These are phyloP conservation scores for Epinephelus awoara DNA, from an alignment of 2,797 vertebrate species.

Conservation along the genomic window DNA sequence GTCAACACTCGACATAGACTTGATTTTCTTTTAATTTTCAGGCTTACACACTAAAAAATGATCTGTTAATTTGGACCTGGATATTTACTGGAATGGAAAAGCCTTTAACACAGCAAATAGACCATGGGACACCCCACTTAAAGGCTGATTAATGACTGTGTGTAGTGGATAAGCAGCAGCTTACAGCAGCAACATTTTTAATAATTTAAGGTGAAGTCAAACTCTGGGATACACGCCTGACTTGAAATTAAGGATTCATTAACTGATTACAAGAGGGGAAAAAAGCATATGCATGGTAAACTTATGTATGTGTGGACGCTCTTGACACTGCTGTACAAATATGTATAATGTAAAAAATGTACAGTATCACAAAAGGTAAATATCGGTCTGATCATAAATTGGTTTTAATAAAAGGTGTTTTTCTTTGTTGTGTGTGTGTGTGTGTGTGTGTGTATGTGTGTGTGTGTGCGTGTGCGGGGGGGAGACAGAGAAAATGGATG, in stretches of 20 bases:
- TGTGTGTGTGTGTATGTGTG: background rate
- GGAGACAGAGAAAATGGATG: slow-evolving; percentile 6
- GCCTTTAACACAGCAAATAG: background rate
- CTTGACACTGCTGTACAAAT: background rate
- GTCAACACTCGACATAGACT: background rate
- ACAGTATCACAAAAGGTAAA: background rate
- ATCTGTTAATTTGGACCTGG: background rate
- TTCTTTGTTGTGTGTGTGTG: background rate
- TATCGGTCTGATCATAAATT: background rate
- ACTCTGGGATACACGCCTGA: background rate
- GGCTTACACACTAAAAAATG: background rate
- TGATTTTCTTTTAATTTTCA: background rate
- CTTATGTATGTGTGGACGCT: too few species aligned
- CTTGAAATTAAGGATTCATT: background rate
- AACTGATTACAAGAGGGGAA: background rate
- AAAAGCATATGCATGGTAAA: background rate
- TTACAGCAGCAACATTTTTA: background rate
- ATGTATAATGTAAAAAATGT: background rate
- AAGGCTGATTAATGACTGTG: background rate
- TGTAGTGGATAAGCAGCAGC: background rate
- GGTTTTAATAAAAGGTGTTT: slow-evolving; percentile 5
- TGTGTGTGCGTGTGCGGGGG: slow-evolving; percentile 1
- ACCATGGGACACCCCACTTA: background rate
- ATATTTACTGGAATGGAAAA: background rate
- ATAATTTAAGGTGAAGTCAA: background rate